These are phyloP conservation scores for Chironomus tepperi DNA, from an alignment of 1,140 invertebrate species.

Conservation along the genomic window DNA sequence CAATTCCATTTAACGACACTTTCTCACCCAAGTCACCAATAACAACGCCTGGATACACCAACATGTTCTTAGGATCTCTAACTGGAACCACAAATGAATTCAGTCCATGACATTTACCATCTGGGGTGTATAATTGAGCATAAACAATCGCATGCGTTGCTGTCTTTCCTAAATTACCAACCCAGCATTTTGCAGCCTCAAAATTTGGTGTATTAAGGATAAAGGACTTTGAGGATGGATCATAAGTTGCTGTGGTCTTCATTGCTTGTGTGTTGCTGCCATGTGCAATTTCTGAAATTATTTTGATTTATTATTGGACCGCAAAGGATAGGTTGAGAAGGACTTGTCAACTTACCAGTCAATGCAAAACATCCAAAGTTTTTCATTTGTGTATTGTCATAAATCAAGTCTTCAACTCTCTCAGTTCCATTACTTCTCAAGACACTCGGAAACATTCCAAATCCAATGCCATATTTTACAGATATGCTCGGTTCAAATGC, in stretches of 20 bases:
- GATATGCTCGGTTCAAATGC: constrained; percentile 60
- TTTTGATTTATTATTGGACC: no score
- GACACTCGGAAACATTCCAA: constrained; percentile 48
- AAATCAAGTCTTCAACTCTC: constrained; percentile 51
- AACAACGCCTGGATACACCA: constrained; percentile 61
- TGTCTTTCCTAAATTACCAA: constrained; percentile 58
- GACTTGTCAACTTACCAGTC: constrained; percentile 45
- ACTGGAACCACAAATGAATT: constrained; percentile 75
- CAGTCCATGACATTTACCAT: constrained; percentile 65
- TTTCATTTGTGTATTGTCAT: constrained; percentile 46
- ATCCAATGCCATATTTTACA: constrained; percentile 53
- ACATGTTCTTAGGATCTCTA: constrained; percentile 59
- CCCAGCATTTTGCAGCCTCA: constrained; percentile 82
- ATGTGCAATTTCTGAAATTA: constrained; percentile 56
- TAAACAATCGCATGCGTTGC: constrained; percentile 79
- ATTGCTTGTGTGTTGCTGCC: constrained; percentile 78
- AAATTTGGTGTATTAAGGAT: constrained; percentile 73
- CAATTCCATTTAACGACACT: constrained; percentile 70
- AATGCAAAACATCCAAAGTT: constrained; percentile 70
- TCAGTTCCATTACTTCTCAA: constrained; percentile 48
- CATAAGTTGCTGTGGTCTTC: constrained; percentile 73
- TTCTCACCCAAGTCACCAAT: constrained; percentile 79
- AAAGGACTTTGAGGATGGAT: constrained; percentile 64
- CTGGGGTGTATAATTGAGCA: constrained; percentile 71
- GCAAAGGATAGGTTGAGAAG: no score